phyloP scores from a whole-genome alignment of 1,140 invertebrate species.

The Drosophila azteca region DNA sequence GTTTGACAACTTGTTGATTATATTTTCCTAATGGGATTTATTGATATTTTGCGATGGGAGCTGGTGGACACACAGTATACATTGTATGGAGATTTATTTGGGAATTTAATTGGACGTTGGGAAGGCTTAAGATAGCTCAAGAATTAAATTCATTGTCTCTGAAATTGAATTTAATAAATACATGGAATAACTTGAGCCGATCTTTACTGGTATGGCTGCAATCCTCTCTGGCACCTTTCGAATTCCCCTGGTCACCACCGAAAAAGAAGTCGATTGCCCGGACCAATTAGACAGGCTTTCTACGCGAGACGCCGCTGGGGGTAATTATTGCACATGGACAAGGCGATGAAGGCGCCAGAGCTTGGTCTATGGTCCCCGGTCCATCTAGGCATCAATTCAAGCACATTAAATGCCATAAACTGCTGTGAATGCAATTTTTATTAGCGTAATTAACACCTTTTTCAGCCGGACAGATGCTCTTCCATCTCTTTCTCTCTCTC shows the following conservation, averaged over 20 bases:
- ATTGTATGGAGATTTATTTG: neutral
- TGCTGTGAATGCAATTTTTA: conserved; percentile 72
- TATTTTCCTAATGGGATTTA: too few relatives aligned
- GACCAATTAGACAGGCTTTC: conserved; percentile 72
- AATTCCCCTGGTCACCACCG: conserved; percentile 15
- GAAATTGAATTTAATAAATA: neutral
- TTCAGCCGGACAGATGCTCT: neutral
- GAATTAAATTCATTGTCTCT: neutral
- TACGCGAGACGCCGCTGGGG: conserved; percentile 45
- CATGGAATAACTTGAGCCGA: neutral
- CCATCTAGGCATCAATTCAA: conserved; percentile 55
- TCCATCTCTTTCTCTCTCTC: neutral
- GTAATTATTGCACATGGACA: conserved; percentile 57
- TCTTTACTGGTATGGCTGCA: neutral
- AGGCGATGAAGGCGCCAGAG: conserved; percentile 53
- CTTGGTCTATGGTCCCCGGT: neutral
- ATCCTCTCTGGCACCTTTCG: conserved; percentile 35
- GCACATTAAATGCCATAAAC: conserved; percentile 67
- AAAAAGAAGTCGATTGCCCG: conserved; percentile 33
- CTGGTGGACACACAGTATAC: too few relatives aligned
- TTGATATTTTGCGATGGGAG: too few relatives aligned
- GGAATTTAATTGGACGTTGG: too few relatives aligned
- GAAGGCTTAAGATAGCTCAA: too few relatives aligned
- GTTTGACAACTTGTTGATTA: conserved; percentile 32
- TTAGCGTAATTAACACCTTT: conserved; percentile 77